phyloP scores from a whole-genome alignment of 2,888 invertebrate species.

The Bombylius major region DNA sequence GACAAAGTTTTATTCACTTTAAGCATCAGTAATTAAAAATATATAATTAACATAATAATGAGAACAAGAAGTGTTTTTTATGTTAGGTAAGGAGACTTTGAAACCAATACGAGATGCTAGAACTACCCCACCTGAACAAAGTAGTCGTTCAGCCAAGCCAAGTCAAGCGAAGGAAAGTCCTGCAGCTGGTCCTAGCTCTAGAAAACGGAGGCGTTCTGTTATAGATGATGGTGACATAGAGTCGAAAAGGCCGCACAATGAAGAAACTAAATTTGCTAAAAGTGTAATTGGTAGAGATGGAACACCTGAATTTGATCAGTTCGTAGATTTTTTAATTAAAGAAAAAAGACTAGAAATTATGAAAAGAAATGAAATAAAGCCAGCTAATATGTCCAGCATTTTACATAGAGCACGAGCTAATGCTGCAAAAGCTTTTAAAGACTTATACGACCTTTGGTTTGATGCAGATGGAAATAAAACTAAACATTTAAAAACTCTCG shows the following conservation, averaged over 20 bases:
- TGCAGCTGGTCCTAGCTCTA: neutral
- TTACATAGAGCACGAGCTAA: constrained; percentile 14
- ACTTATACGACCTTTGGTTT: constrained; percentile 12
- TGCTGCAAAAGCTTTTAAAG: constrained; percentile 12
- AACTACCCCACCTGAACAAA: neutral
- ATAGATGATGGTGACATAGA: neutral
- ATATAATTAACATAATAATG: no score
- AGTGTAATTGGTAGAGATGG: constrained; percentile 25
- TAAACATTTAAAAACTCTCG: no score
- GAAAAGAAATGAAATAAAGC: neutral
- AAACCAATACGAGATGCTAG: neutral
- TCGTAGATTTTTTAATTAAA: constrained; percentile 25
- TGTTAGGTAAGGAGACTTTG: no score
- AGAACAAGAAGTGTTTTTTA: no score
- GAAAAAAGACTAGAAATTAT: constrained; percentile 1
- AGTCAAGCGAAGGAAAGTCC: neutral
- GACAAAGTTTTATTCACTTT: no score
- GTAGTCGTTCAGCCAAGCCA: neutral
- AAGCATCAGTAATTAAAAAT: no score
- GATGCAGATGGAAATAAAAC: no score
- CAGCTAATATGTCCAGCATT: neutral
- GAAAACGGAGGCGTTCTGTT: neutral
- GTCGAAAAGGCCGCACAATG: neutral
- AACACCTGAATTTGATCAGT: constrained; percentile 24
- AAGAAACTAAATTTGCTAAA: constrained; percentile 23